A percentile compares a stretch with the other conserved stretches of the same genome.
phyloP scores from a whole-genome alignment of 1,140 invertebrate species.

The Diabrotica virgifera region DNA sequence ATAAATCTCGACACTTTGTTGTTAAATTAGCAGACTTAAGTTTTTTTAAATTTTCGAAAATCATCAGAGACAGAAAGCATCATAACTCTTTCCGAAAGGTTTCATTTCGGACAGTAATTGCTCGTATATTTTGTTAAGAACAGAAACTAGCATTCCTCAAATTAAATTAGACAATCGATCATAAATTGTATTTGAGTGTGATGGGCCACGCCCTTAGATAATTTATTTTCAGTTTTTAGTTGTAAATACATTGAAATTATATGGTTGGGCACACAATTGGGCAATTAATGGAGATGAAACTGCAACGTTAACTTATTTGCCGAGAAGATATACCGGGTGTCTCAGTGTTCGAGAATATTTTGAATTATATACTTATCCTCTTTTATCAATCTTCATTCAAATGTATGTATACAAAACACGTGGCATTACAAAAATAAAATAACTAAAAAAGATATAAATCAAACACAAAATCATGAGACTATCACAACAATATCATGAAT shows the following conservation, averaged over 20 bases:
- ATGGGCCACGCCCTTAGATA: neutral
- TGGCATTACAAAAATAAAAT: too few relatives aligned
- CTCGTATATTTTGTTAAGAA: slow-evolving; percentile 7
- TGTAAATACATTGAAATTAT: neutral
- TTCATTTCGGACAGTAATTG: slow-evolving; percentile 8
- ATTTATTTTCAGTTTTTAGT: neutral
- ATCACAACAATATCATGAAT: too few relatives aligned
- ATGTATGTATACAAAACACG: too few relatives aligned
- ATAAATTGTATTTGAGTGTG: neutral
- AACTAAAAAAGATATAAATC: too few relatives aligned
- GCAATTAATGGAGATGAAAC: too few relatives aligned
- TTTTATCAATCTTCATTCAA: too few relatives aligned
- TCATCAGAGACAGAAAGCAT: neutral
- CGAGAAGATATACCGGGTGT: too few relatives aligned
- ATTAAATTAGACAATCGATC: slow-evolving; percentile 1
- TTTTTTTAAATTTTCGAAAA: neutral
- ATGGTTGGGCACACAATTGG: neutral
- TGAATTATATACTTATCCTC: too few relatives aligned
- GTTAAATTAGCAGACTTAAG: neutral
- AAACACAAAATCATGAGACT: too few relatives aligned
- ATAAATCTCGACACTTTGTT: neutral
- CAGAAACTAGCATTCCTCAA: neutral
- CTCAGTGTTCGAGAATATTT: too few relatives aligned
- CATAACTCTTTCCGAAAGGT: slow-evolving; percentile 13
- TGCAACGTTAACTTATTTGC: too few relatives aligned